Evolutionary conservation across 1,140 invertebrate species (phyloP).

Genomic region (Caenorhabditis inopinata): DNA sequence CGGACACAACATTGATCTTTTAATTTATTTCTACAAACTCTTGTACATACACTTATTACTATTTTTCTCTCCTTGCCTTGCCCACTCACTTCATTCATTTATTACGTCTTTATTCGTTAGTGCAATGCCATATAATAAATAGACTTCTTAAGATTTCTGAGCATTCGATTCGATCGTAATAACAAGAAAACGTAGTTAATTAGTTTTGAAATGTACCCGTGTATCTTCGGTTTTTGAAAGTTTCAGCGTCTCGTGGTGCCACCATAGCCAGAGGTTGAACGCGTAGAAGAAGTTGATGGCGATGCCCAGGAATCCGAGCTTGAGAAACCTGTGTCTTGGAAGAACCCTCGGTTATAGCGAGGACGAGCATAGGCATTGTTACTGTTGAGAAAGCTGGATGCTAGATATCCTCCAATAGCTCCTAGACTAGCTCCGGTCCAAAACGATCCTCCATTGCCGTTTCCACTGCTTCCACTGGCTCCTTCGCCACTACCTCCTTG

Average conservation of each 20-base stretch:
- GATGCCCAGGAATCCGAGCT: not conserved
- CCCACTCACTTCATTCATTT: not conserved
- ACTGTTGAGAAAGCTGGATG: not conserved
- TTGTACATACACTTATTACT: not conserved
- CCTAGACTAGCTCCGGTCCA: slow-evolving; percentile 19
- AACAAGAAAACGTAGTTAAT: not conserved
- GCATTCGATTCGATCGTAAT: not conserved
- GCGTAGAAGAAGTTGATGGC: not conserved
- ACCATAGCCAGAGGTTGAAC: not conserved
- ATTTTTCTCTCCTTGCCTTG: not conserved
- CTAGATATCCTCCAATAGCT: not conserved
- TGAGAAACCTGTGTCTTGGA: slow-evolving; percentile 21
- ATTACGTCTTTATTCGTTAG: slow-evolving; percentile 19
- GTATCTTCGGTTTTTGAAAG: not conserved
- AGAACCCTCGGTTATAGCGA: slow-evolving; percentile 10
- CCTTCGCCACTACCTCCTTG: not conserved
- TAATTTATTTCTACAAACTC: not conserved
- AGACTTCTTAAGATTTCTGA: not conserved
- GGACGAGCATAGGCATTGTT: not conserved
- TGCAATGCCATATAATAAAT: slow-evolving; percentile 25
- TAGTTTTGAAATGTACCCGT: not conserved
- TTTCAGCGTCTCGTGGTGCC: not conserved
- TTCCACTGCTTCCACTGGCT: not conserved
- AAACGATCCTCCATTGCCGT: not conserved
- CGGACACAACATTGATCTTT: not conserved